Evolutionary conservation across 2,113 vertebrate species (phyloP).

Genomic region (Mionectes macconnelli): DNA sequence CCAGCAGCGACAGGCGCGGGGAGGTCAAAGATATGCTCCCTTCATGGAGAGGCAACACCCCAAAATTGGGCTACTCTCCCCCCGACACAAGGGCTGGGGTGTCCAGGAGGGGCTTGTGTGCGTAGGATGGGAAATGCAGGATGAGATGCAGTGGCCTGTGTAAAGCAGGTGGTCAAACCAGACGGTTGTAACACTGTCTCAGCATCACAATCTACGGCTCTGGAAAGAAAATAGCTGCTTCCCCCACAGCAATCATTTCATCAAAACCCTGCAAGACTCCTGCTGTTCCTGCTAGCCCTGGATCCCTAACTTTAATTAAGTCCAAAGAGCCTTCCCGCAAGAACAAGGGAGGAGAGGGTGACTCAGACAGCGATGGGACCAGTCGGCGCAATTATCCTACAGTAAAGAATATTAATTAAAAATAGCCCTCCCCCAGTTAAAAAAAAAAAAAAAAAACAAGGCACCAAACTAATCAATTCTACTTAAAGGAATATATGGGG

Average conservation of each 20-base stretch:
- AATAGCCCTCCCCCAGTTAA: neutral
- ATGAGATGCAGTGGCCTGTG: neutral
- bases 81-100: neutral
- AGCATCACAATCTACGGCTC: neutral
- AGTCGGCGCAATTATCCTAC: slow-evolving; percentile 19
- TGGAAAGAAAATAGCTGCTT: neutral
- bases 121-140: accelerated
- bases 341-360: slow-evolving; percentile 24
- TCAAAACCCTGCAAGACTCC: slow-evolving; percentile 26
- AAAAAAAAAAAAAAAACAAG: neutral
- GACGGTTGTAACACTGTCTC: neutral
- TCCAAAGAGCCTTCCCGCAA: neutral
- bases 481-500: slow-evolving; percentile 26
- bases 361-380: slow-evolving; percentile 28
- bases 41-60: too few species aligned
- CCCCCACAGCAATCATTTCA: slow-evolving; percentile 41
- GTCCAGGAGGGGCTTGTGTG: neutral
- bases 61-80: neutral
- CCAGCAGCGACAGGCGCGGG: accelerated
- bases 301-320: slow-evolving; percentile 61
- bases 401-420: slow-evolving; percentile 62
- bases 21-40: neutral
- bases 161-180: neutral
- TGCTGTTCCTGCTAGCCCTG: slow-evolving; percentile 31
- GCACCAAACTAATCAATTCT: slow-evolving; percentile 35